Conservation (phyloP, 2,113 vertebrate species). For the Arothron firmamentum region DNA sequence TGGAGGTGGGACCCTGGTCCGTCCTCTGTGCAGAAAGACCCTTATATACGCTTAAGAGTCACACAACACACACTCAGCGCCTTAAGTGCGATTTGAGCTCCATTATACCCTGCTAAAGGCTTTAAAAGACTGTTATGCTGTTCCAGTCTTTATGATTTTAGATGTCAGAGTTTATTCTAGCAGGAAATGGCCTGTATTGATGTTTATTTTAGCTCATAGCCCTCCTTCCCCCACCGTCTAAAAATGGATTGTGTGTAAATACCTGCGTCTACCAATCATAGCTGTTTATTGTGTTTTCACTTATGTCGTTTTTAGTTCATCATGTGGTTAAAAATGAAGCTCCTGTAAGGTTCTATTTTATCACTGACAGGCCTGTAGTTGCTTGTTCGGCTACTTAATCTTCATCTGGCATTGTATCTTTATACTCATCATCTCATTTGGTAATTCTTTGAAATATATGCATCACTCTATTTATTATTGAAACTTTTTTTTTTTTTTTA, state of each 20-base stretch:
- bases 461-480: not conserved
- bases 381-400: conserved; percentile 17
- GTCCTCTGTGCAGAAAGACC: conserved; percentile 44
- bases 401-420: not conserved
- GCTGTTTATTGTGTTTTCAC: conserved; percentile 34
- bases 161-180: conserved; percentile 22
- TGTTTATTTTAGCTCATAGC: conserved; percentile 20
- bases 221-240: conserved; percentile 14
- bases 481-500: not conserved
- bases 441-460: not conserved
- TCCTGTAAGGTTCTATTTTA: conserved; percentile 12
- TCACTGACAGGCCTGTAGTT: conserved; percentile 22
- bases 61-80: conserved; percentile 17
- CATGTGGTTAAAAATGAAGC: conserved; percentile 2
- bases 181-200: conserved; percentile 15
- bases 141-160: conserved; percentile 35
- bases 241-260: conserved; percentile 40
- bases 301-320: conserved; percentile 33
- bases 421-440: conserved; percentile 6
- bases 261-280: conserved; percentile 59
- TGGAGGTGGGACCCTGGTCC: conserved; percentile 60
- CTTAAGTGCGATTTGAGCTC: conserved; percentile 49
- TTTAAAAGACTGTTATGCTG: conserved; percentile 59
- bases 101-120: conserved; percentile 57
- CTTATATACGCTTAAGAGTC: conserved; percentile 4